Conservation (phyloP, 30 jellyfish, hydroid and myxozoan genomes). For the Catostylus mosaicus region DNA sequence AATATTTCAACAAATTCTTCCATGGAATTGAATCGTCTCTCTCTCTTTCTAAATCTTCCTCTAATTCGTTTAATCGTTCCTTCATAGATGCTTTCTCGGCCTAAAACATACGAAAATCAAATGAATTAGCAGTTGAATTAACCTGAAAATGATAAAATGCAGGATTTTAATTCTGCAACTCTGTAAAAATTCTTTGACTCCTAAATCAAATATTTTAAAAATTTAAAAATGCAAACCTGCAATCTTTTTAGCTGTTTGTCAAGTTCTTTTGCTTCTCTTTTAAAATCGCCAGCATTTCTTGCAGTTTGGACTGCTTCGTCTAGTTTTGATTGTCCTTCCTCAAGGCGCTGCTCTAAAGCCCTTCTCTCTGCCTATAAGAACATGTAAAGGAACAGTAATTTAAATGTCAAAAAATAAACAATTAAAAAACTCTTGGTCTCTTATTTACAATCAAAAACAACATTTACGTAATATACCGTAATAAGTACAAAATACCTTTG, state of each 20-base stretch:
- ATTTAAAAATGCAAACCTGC: constrained; percentile 41
- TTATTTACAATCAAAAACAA: too few relatives aligned
- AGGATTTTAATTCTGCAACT: too few relatives aligned
- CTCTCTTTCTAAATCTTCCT: constrained; percentile 40
- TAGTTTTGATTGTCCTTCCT: constrained; percentile 43
- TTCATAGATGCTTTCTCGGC: constrained; percentile 38
- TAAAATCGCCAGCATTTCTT: constrained; percentile 63
- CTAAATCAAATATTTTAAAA: too few relatives aligned
- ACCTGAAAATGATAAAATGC: too few relatives aligned
- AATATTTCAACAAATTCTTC: constrained; percentile 17
- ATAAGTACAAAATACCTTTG: too few relatives aligned
- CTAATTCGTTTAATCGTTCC: constrained; percentile 16
- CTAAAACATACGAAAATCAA: not conserved
- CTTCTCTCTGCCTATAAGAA: constrained; percentile 60
- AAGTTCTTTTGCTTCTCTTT: constrained; percentile 64
- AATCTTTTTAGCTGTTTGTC: constrained; percentile 41
- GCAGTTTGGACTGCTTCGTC: constrained; percentile 71
- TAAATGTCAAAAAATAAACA: too few relatives aligned
- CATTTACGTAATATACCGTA: too few relatives aligned
- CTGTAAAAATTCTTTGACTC: too few relatives aligned
- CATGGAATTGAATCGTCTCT: constrained; percentile 54
- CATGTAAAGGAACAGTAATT: too few relatives aligned
- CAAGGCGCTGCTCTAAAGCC: constrained; percentile 42
- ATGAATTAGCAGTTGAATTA: too few relatives aligned
- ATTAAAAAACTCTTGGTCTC: too few relatives aligned